Evolutionary conservation across 1,140 invertebrate genomes (phyloP).

Genomic region (Drosophila auraria): DNA sequence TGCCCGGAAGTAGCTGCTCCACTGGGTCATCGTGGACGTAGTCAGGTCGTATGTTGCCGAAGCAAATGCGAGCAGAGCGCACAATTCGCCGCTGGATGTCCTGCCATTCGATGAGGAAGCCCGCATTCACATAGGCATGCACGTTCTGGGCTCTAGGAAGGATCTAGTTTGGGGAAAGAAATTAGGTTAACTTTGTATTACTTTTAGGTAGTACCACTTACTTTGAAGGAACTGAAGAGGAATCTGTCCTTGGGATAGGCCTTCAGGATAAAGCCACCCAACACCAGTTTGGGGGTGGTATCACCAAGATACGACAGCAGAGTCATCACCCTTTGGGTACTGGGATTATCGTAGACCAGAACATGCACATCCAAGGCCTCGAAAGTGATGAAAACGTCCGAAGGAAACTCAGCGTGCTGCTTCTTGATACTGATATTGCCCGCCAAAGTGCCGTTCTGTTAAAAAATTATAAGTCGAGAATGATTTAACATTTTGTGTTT

Average conservation of each 20-base stretch:
- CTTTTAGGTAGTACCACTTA: neutral
- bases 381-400: constrained; percentile 91
- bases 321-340: constrained; percentile 44
- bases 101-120: constrained; percentile 87
- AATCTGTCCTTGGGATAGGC: constrained; percentile 58
- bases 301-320: constrained; percentile 59
- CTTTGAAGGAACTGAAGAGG: constrained; percentile 21
- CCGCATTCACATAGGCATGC: constrained; percentile 93
- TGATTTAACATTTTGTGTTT: no score
- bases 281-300: constrained; percentile 52
- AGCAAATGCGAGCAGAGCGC: constrained; percentile 85
- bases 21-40: constrained; percentile 90
- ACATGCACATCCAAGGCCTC: constrained; percentile 88
- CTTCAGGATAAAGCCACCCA: constrained; percentile 66
- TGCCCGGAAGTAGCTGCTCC: constrained; percentile 88
- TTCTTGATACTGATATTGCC: constrained; percentile 93
- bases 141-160: constrained; percentile 92
- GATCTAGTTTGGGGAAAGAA: constrained; percentile 39
- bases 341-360: constrained; percentile 55
- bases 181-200: neutral
- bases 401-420: constrained; percentile 89
- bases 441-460: constrained; percentile 88
- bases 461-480: no score
- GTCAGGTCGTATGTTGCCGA: constrained; percentile 89
- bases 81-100: constrained; percentile 66